Base-by-base conservation (phyloP, 2,888 invertebrate genomes). In the Melitaea athalia region DNA sequence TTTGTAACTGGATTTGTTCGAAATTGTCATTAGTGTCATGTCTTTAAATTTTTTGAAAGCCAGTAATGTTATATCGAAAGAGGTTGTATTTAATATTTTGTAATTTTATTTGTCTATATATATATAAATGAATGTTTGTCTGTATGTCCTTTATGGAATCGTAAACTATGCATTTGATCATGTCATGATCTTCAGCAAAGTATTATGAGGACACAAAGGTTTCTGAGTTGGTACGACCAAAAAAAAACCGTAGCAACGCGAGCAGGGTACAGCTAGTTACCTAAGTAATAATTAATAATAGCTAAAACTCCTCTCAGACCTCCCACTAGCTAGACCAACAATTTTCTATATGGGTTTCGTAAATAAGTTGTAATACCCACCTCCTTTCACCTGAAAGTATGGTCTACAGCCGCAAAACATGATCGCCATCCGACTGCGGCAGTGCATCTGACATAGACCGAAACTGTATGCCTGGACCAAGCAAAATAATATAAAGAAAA, bases 381-480 rank as follows among this genome's bases (percentile, higher is more conserved):
- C 68, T n/a, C 68, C 70, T 67, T 72, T 70, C 5, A 72, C 85
- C 71, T 93, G 89, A 76, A 94, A 94, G 75, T 87, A 93, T 0
- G 94, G 94, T 55, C 91, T 84, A 72, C 94, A 94, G 0, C 93
- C 93, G 72, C 94, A 94, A 69, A 93, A 92, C 85, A 91, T 88
- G 8, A 88, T 71, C 0, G 94, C 92, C 87, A 93, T 86, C 0
- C 87, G 84, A 66, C 85, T 93, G 0, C 94, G 86, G 75, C 94
- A 94, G 64, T 93, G 84, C 93, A 93, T 93, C 74, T 93, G 93
- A 64, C 94, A 94, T 0, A 94, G 79, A 1, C 92, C 91, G 74
- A 93, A 94, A 71, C 93, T 93, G 79, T 93, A 93, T 0, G 92
- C 91, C 92, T 93, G 82, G 15, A 15, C 17, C 6, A 11, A 52